Evolutionary conservation across 53 echinoderm and acorn worm species (phyloP), one percentile per base, ranked within the genome.

Genomic region (Hippasteria phrygiana): DNA sequence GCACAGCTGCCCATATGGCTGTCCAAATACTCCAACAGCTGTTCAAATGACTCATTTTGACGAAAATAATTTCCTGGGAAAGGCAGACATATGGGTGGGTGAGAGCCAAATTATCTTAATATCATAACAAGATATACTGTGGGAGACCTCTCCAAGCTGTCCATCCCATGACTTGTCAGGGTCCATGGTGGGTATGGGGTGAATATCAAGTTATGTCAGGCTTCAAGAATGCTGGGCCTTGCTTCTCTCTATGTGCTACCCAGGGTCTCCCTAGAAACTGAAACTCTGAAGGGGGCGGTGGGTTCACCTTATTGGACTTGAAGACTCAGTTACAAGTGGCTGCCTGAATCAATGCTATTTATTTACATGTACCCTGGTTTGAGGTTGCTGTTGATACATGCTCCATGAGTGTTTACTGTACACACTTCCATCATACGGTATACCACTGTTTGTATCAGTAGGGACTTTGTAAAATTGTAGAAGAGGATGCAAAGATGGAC

Each of bases 31-130:
- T 40, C 26, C 1, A 24, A 41, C 73, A 73, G 73, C 73, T 73
- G 73, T 73, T 42, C 36, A 3, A 17, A 40, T 73, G 73, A 73
- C 73, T 73, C 73, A 73, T 73, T 71, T 22, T 42, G 40, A 73
- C 10, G 11, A 43, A 73, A 73, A 73, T 40, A 73, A 42, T 41
- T 73, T 73, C 43, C 73, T 43, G 24, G 13, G 43, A 24, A 73
- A 73, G 41, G 18, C 14, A 1, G 73, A 66, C 67, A 66, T 32
- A 5, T 12, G 34, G 67, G 73, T 73, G 73, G 42, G 73, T 73
- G 73, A 12, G 17, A 42, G n/a, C 28, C 41, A 43, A 73, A 8
- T n/a, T 33, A 67, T 35, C 36, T 67, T 67, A 35, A 36, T 67
- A 67, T 67, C 26, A 2, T 36, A 67, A 67, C 69, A 67, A 67